Base-by-base conservation (phyloP, 2,113 vertebrate species). In the Gnathochromis pfefferi region DNA sequence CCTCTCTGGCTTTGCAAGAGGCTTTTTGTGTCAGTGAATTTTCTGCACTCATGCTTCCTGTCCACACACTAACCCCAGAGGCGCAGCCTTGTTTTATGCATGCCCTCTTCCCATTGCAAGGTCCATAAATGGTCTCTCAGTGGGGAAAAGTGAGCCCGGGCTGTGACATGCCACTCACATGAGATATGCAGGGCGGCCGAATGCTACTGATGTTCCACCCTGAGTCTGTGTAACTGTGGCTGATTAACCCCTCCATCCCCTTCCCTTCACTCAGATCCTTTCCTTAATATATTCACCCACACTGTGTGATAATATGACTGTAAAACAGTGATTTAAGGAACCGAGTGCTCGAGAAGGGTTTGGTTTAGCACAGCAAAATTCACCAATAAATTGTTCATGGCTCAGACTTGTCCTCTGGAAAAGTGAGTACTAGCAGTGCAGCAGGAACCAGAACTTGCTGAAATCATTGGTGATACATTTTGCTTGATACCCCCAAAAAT, bases 11-110 rank as follows among this genome's bases (percentile, higher is more conserved):
- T 91, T 86, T 75, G 42, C 94, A 85, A 93, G 87, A 94, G 88
- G 73, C 86, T 94, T 93, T 94, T 87, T 94, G 87, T 94, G 93
- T 94, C 92, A 91, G 80, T 91, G 84, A 78, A 92, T 94, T 89
- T 92, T 93, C 91, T 89, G 91, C 92, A 78, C 75, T 86, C 90
- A 65, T 94, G 92, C 89, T 35, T 91, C 85, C 70, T 78, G 9
- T 88, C 89, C 90, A 78, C 92, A 90, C 89, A 90, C 86, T 85
- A 85, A 91, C 92, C 92, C 85, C 89, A 81, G 79, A 91, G 88
- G 92, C 75, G 8, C 81, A 85, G 92, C 84, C 89, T 90, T 94
- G 89, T 93, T 94, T 94, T 86, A 94, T 93, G 87, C 83, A 94
- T 92, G 93, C 90, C 88, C 84, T 92, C 83, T 75, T 70, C 86